Conservation (phyloP, 2,113 vertebrate species). For the Edolisoma coerulescens region DNA sequence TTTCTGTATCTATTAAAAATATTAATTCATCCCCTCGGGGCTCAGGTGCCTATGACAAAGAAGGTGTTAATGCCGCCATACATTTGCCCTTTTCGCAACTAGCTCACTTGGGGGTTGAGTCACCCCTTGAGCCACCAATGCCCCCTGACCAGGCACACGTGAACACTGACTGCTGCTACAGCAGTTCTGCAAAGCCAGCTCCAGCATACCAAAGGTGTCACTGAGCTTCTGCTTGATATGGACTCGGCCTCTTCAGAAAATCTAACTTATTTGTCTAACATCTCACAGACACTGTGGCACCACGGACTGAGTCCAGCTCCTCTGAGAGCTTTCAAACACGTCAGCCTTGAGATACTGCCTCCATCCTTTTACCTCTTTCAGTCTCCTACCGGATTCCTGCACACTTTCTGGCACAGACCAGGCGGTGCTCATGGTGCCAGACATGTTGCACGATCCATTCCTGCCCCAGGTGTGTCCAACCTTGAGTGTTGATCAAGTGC, state of each 20-base stretch:
- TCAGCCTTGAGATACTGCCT: neutral
- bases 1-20: neutral
- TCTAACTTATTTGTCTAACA: neutral
- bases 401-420: neutral
- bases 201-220: neutral
- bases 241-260: neutral
- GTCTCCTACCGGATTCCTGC: neutral
- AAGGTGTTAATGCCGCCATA: neutral
- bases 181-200: neutral
- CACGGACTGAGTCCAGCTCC: neutral
- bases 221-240: neutral
- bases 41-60: neutral
- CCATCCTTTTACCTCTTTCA: neutral
- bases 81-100: neutral
- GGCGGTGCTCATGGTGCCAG: neutral
- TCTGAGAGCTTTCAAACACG: neutral
- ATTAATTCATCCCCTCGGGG: neutral
- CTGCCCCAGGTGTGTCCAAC: neutral
- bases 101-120: neutral
- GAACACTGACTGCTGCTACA: neutral
- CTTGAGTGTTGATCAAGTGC: neutral
- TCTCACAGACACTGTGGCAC: neutral
- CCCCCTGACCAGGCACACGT: neutral
- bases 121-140: neutral
- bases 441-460: rapidly evolving